Percentiles rank a stretch among this genome's conserved stretches.
Evolutionary conservation across 1,140 invertebrate species (phyloP).

Genomic region (Cyrtorhinus lividipennis): DNA sequence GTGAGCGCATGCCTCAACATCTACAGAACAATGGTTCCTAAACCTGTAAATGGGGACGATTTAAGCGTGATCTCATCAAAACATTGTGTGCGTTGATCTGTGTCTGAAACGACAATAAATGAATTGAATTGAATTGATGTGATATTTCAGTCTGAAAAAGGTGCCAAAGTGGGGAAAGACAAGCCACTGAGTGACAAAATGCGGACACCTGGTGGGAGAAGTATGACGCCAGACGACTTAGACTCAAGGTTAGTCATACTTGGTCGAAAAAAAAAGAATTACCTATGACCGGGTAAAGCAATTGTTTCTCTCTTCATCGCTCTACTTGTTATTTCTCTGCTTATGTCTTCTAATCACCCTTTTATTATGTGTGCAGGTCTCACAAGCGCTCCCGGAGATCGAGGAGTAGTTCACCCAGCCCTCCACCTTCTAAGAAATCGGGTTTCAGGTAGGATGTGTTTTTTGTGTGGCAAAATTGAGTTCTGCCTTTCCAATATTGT

Average conservation of each 20-base stretch:
- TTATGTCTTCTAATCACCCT: no score
- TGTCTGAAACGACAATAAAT: background rate
- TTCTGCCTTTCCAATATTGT: background rate
- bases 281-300: background rate
- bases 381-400: conserved; percentile 24
- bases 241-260: conserved; percentile 6
- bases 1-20: background rate
- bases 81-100: background rate
- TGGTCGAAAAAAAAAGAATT: background rate
- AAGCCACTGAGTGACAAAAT: conserved; percentile 20
- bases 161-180: conserved; percentile 20
- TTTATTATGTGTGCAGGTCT: no score
- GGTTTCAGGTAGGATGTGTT: conserved; percentile 21
- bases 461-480: background rate
- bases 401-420: conserved; percentile 25
- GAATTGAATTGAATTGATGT: background rate
- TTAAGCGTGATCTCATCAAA: background rate
- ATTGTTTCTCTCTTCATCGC: conserved; percentile 12
- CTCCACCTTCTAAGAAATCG: conserved; percentile 22
- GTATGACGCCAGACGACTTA: conserved; percentile 19
- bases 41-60: background rate
- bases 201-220: conserved; percentile 29
- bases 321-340: conserved; percentile 24
- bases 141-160: conserved; percentile 26
- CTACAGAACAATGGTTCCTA: background rate